A percentile compares a stretch with the other conserved stretches of the same genome.
phyloP scores from a whole-genome alignment of 92 coral and sea anemone species.

The Epizoanthus rinbou region DNA sequence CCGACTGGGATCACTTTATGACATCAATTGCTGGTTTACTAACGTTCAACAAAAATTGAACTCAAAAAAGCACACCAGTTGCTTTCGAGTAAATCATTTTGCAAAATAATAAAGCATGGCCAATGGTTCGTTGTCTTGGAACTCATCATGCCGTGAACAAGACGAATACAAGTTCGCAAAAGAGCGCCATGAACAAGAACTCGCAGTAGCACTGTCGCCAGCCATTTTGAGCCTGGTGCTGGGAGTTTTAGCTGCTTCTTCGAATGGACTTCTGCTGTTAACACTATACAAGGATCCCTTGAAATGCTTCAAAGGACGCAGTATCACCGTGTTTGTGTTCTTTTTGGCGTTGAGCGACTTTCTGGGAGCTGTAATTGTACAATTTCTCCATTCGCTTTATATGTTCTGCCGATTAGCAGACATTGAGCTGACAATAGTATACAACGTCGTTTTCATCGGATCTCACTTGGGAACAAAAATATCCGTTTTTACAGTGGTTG shows the following conservation, averaged over 20 bases:
- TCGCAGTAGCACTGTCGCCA: slow-evolving; percentile 35
- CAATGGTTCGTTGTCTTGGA: not conserved
- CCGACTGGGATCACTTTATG: no score
- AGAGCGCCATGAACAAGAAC: not conserved
- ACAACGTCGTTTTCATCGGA: slow-evolving; percentile 46
- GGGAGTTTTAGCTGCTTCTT: slow-evolving; percentile 53
- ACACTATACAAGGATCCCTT: slow-evolving; percentile 67
- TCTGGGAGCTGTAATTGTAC: slow-evolving; percentile 58
- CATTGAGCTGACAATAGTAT: not conserved
- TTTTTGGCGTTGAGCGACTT: slow-evolving; percentile 69
- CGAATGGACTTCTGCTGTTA: slow-evolving; percentile 71
- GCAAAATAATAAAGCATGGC: not conserved
- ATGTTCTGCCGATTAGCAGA: slow-evolving; percentile 48
- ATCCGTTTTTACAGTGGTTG: slow-evolving; percentile 67
- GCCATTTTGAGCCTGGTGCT: slow-evolving; percentile 64
- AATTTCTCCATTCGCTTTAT: slow-evolving; percentile 51
- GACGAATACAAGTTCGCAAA: not conserved
- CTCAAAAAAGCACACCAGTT: no score
- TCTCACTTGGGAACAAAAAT: slow-evolving; percentile 67
- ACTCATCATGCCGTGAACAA: not conserved
- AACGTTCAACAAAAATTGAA: no score
- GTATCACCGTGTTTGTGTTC: slow-evolving; percentile 52
- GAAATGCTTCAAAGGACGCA: slow-evolving; percentile 62
- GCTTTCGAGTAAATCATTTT: not conserved
- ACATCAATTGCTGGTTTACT: no score